These are phyloP conservation scores for Mus musculus DNA, from an alignment of 2,113 vertebrate genomes.

Conservation along the genomic window DNA sequence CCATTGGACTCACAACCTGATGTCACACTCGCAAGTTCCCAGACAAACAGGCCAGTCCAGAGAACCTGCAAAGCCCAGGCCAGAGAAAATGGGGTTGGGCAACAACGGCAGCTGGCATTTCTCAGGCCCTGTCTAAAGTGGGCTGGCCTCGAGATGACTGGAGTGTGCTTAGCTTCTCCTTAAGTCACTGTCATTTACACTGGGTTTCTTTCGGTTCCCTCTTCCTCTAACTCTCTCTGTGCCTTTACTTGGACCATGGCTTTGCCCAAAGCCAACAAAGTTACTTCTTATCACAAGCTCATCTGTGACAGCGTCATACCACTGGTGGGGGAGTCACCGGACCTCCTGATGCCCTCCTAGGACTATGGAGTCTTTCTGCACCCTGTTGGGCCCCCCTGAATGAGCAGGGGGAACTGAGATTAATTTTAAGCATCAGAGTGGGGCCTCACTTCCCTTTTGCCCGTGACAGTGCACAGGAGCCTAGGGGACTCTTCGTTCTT, in stretches of 20 bases:
- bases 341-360: neutral
- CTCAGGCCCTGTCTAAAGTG: neutral
- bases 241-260: neutral
- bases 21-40: neutral
- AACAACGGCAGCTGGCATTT: neutral
- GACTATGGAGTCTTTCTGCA: neutral
- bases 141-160: neutral
- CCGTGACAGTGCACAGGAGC: neutral
- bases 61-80: neutral
- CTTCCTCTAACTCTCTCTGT: neutral
- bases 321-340: neutral
- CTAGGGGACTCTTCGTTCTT: neutral
- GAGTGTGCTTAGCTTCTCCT: neutral
- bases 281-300: neutral
- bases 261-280: neutral
- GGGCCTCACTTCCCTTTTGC: conserved; percentile 57
- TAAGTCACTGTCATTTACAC: neutral
- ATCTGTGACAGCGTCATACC: neutral
- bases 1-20: neutral
- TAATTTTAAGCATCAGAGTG: neutral
- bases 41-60: neutral
- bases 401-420: conserved; percentile 43
- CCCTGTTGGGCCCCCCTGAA: neutral
- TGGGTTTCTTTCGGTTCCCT: conserved; percentile 74
- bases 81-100: neutral